Conservation (phyloP, 2,113 vertebrate genomes). For the Sinocyclocheilus anophthalmus region DNA sequence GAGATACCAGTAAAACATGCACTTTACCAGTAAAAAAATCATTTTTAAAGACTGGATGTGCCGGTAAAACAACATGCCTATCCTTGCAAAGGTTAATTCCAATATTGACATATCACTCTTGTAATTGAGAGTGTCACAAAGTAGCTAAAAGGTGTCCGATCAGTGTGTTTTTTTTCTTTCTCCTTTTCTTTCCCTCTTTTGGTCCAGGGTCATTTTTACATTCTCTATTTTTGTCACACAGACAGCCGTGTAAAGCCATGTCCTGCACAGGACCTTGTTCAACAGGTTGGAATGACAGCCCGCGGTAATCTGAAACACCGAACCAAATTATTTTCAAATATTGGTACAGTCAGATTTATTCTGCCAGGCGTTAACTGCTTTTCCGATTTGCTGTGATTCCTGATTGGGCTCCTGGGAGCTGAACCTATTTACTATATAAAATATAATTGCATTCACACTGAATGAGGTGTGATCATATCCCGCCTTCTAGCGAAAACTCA, state of each 20-base stretch:
- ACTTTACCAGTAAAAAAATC: slow-evolving; percentile 27
- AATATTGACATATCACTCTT: slow-evolving; percentile 50
- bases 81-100: slow-evolving; percentile 54
- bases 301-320: slow-evolving; percentile 40
- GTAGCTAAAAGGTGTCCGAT: slow-evolving; percentile 66
- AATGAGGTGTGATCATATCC: slow-evolving; percentile 49
- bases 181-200: slow-evolving; percentile 43
- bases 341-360: slow-evolving; percentile 56
- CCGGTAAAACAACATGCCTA: slow-evolving; percentile 14
- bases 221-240: slow-evolving; percentile 71
- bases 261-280: slow-evolving; percentile 57
- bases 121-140: slow-evolving; percentile 63
- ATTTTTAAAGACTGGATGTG: slow-evolving; percentile 47
- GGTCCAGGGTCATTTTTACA: slow-evolving; percentile 57
- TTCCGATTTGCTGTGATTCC: slow-evolving; percentile 35
- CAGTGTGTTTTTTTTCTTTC: not conserved
- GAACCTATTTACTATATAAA: slow-evolving; percentile 41
- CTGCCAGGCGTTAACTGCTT: slow-evolving; percentile 22
- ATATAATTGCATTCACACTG: slow-evolving; percentile 41
- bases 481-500: slow-evolving; percentile 48
- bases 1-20: slow-evolving; percentile 24
- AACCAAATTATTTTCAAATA: slow-evolving; percentile 63
- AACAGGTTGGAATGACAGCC: slow-evolving; percentile 33
- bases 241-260: slow-evolving; percentile 58
- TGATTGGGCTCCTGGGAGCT: slow-evolving; percentile 55